Base-by-base conservation (phyloP, 2,113 vertebrate genomes). In the Osmerus eperlanus region DNA sequence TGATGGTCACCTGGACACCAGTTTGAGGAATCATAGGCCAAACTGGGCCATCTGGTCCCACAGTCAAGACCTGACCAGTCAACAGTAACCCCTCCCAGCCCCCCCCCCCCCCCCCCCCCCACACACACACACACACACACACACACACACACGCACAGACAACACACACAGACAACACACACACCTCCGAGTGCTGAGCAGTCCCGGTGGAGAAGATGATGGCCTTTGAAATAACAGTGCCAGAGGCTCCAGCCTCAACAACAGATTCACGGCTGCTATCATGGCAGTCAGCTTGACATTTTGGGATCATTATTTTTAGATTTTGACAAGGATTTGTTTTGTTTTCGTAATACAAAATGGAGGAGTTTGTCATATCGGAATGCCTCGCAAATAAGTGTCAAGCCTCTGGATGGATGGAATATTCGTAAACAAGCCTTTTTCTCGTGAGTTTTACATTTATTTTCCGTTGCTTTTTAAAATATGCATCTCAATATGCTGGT, bases 1-100 rank as follows among this genome's bases (percentile, higher is more conserved):
- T 23, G 64, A 70, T 52, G 55, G 41, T 70, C 63, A 79, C 78
- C 76, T 81, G 76, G 78, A 81, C 73, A 70, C 32, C 67, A 73
- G 72, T 79, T 77, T 65, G 25, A 74, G 66, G 55, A 78, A 78
- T 79, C 75, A 71, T 65, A 75, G 74, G 78, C 85, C 84, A 87
- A 87, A 82, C 68, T 41, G 47, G 64, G 71, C 88, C 88, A 90
- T 87, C 83, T 90, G 88, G 67, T 83, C 82, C 71, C 64, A 5
- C 68, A 61, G 81, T 56, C 71, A 54, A 36, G 41, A 83, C 80
- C 74, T 85, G 83, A 85, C 79, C 77, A 83, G 83, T 86, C 88
- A 86, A 87, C 85, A 84, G 62, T 83, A 77, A 76, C 53, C 54
- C 74, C 78, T 75, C 84, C 66, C 80, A 81, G 79, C 85, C 82